Evolutionary conservation across 2,797 vertebrate genomes (phyloP).

Genomic region (Megaceryle alcyon): DNA sequence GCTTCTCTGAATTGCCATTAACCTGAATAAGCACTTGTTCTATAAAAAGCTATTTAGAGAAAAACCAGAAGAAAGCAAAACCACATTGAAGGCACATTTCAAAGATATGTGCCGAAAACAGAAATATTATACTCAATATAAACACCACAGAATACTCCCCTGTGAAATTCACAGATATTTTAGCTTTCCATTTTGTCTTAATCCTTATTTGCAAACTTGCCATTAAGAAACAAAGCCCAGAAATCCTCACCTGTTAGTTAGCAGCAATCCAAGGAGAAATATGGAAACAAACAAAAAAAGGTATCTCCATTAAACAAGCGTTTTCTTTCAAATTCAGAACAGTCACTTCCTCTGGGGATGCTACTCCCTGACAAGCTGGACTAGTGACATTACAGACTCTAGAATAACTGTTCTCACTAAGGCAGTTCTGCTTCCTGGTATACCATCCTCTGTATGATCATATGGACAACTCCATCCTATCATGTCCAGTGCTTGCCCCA

Average conservation of each 20-base stretch:
- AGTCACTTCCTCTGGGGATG: background rate
- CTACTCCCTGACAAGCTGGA: background rate
- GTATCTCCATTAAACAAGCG: background rate
- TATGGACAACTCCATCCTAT: background rate
- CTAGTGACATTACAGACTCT: background rate
- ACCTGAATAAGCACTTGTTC: background rate
- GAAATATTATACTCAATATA: background rate
- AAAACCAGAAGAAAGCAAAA: conserved; percentile 10
- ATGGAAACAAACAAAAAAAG: background rate
- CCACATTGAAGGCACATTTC: background rate
- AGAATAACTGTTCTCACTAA: background rate
- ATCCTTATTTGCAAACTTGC: background rate
- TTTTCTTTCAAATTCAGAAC: background rate
- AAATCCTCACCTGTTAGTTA: background rate
- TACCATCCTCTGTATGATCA: background rate
- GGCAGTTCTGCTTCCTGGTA: background rate
- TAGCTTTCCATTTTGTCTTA: background rate
- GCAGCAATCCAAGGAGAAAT: background rate
- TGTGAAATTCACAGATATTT: background rate
- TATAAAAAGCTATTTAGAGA: background rate
- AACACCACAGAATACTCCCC: background rate
- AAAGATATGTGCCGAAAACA: background rate
- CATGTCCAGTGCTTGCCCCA: background rate
- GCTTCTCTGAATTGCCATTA: background rate
- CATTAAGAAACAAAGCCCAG: background rate